These are phyloP conservation scores for Gallinago solitaria DNA, from an alignment of 2,797 vertebrate genomes.

Conservation along the genomic window DNA sequence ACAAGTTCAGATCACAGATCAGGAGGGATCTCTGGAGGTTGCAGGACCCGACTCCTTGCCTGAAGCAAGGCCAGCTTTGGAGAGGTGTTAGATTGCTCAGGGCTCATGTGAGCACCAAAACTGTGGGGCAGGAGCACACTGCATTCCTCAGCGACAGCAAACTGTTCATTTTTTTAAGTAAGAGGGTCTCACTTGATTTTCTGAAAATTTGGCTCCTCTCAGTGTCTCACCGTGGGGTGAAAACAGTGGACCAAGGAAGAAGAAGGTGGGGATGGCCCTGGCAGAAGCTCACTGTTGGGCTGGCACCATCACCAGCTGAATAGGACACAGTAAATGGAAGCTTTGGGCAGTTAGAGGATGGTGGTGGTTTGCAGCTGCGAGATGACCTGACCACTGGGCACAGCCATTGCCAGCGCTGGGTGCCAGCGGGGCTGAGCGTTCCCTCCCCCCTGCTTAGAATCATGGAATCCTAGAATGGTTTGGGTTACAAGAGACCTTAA, in stretches of 20 bases:
- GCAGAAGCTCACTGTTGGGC: not conserved
- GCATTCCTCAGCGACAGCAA: not conserved
- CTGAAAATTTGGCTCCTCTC: not conserved
- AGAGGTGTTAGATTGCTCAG: not conserved
- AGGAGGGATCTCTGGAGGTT: not conserved
- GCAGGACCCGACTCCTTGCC: not conserved
- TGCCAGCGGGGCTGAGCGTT: not conserved
- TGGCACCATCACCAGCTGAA: not conserved
- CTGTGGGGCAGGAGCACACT: not conserved
- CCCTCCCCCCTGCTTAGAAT: not conserved
- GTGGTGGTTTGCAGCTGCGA: not conserved
- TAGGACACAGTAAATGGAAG: not conserved
- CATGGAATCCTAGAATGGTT: not conserved
- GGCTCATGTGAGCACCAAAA: not conserved
- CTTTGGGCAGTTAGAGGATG: not conserved
- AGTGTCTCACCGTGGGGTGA: not conserved
- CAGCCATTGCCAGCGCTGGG: not conserved
- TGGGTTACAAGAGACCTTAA: not conserved
- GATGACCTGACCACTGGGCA: not conserved
- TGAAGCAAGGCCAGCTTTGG: not conserved
- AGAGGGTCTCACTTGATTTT: not conserved
- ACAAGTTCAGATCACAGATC: not conserved
- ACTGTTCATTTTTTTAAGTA: not conserved
- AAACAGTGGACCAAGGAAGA: not conserved
- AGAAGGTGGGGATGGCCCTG: not conserved